Conservation (phyloP, 2,113 vertebrate genomes). For the Channa argus region DNA sequence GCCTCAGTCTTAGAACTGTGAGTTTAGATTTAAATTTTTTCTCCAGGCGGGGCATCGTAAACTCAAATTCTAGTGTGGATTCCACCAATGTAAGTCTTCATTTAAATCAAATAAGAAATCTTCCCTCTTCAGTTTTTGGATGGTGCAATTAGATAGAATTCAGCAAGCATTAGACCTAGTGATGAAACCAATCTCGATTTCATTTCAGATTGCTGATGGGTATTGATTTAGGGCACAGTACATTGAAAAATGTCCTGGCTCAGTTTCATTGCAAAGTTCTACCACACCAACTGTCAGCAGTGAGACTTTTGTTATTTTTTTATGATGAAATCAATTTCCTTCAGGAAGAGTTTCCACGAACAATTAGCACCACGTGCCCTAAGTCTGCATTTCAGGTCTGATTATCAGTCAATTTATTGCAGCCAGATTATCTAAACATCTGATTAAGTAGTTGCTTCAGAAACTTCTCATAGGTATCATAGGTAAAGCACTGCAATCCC, state of each 20-base stretch:
- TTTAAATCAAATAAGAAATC: slow-evolving; percentile 64
- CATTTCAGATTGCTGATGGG: slow-evolving; percentile 91
- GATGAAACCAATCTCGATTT: slow-evolving; percentile 86
- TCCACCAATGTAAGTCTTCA: slow-evolving; percentile 68
- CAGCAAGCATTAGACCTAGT: slow-evolving; percentile 62
- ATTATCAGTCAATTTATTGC: slow-evolving; percentile 17
- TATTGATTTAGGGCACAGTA: slow-evolving; percentile 91
- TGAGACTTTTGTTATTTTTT: slow-evolving; percentile 60
- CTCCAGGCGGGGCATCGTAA: slow-evolving; percentile 28
- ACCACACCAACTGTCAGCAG: slow-evolving; percentile 64
- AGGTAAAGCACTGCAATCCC: not conserved
- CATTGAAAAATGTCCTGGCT: slow-evolving; percentile 76
- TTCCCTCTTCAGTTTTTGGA: slow-evolving; percentile 83
- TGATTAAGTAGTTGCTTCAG: slow-evolving; percentile 7
- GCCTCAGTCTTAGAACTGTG: no score
- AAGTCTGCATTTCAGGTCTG: slow-evolving; percentile 13
- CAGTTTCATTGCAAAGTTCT: slow-evolving; percentile 46
- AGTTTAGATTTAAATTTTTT: not conserved
- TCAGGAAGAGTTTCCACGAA: slow-evolving; percentile 57
- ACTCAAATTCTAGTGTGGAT: slow-evolving; percentile 56
- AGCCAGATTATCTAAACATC: slow-evolving; percentile 28
- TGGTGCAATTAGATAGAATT: slow-evolving; percentile 81
- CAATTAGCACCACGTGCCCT: slow-evolving; percentile 50
- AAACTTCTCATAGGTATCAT: slow-evolving; percentile 2
- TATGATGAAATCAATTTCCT: slow-evolving; percentile 67